phyloP scores from a whole-genome alignment of 2,888 invertebrate genomes.

The Mythimna pallens region DNA sequence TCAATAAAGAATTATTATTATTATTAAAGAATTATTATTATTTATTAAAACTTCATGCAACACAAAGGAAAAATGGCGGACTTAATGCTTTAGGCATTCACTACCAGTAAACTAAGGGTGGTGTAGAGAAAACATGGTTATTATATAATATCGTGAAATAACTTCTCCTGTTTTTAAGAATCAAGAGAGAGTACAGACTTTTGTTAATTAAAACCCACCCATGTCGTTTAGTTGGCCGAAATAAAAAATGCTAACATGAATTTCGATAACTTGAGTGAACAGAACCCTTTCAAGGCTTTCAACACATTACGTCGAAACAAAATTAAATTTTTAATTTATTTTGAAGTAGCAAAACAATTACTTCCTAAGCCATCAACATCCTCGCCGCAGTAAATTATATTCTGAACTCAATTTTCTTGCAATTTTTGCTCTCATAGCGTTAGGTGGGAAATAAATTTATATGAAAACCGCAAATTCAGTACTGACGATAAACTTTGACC shows the following conservation, averaged over 20 bases:
- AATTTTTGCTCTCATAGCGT: neutral
- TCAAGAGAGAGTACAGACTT: no score
- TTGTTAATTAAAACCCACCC: no score
- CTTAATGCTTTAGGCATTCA: no score
- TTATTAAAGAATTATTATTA: no score
- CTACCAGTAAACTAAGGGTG: no score
- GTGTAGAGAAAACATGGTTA: no score
- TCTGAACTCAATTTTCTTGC: conserved; percentile 10
- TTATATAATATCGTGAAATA: no score
- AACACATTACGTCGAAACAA: neutral
- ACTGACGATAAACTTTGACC: neutral
- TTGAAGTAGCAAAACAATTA: conserved; percentile 3
- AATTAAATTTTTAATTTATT: conserved; percentile 16
- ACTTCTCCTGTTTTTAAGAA: no score
- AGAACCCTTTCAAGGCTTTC: neutral
- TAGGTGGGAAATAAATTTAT: neutral
- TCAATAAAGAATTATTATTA: no score
- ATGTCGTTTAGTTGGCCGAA: neutral
- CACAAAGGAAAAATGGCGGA: no score
- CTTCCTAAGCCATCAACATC: neutral
- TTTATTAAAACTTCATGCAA: no score
- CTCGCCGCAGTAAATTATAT: conserved; percentile 5
- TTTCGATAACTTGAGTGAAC: neutral
- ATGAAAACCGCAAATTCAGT: neutral
- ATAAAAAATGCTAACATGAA: neutral